These are phyloP conservation scores for Teinopalpus imperialis DNA, from an alignment of 2,888 invertebrate genomes.

Conservation along the genomic window DNA sequence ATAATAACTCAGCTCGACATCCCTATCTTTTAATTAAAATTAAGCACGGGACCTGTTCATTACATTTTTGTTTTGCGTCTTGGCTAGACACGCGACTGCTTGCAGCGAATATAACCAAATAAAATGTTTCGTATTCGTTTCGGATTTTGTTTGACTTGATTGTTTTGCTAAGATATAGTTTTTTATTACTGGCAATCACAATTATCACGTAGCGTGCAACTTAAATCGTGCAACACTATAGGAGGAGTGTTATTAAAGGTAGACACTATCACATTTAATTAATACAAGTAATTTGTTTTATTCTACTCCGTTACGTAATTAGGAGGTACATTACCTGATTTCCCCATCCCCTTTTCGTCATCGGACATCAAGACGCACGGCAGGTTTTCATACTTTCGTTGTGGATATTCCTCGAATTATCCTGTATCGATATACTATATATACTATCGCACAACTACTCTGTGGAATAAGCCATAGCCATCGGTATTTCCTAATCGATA, in stretches of 20 bases:
- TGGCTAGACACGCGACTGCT: constrained; percentile 27
- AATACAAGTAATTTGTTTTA: background rate
- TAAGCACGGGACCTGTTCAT: constrained; percentile 46
- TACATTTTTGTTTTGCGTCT: constrained; percentile 43
- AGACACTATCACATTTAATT: constrained; percentile 1
- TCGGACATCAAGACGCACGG: no score
- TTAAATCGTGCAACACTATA: constrained; percentile 3
- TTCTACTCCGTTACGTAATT: no score
- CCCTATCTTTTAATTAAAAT: constrained; percentile 62
- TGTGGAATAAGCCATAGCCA: no score
- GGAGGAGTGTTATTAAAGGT: constrained; percentile 1
- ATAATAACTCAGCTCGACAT: constrained; percentile 53
- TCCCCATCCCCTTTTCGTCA: no score
- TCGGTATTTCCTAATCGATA: no score
- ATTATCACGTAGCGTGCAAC: constrained; percentile 12
- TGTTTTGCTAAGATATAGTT: constrained; percentile 1
- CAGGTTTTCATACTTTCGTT: no score
- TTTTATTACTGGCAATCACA: constrained; percentile 4
- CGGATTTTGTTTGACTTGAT: no score
- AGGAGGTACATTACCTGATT: no score
- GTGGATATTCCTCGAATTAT: no score
- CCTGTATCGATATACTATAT: no score
- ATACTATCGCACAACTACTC: no score
- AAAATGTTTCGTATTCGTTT: constrained; percentile 9
- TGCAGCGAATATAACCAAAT: constrained; percentile 29